phyloP scores from a whole-genome alignment of 2,888 invertebrate species.

The Aelia acuminata region DNA sequence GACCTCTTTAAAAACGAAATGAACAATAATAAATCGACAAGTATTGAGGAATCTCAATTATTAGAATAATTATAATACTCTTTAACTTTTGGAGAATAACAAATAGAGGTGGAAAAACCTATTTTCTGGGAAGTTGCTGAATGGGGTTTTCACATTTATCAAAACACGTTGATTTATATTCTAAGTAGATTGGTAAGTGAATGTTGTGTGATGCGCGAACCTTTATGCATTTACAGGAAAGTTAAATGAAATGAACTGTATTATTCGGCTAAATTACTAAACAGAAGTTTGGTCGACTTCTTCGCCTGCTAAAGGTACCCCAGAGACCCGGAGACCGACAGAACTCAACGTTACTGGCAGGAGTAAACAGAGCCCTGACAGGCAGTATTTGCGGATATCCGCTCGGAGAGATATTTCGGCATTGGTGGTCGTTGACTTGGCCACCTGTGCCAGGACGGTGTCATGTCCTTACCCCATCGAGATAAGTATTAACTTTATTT shows the following conservation, averaged over 20 bases:
- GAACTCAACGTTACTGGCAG: slow-evolving; percentile 12
- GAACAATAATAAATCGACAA: too few species aligned
- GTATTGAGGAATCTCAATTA: too few species aligned
- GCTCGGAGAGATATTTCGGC: not conserved
- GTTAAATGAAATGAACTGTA: too few species aligned
- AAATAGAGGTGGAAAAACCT: too few species aligned
- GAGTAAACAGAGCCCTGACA: slow-evolving; percentile 5
- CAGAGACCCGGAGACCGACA: slow-evolving; percentile 17
- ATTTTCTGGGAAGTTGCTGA: too few species aligned
- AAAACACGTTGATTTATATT: too few species aligned
- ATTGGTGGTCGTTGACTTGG: not conserved
- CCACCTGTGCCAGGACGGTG: not conserved
- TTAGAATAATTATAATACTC: too few species aligned
- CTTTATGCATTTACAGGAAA: too few species aligned
- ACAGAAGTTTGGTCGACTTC: not conserved
- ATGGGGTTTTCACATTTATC: too few species aligned
- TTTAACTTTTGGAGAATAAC: not conserved
- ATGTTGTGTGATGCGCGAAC: too few species aligned
- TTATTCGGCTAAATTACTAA: not conserved
- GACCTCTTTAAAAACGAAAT: too few species aligned
- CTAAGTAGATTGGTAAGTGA: too few species aligned
- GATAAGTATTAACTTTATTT: slow-evolving; percentile 35
- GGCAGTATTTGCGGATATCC: slow-evolving; percentile 35
- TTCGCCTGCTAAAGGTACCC: not conserved
- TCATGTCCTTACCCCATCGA: not conserved